These are phyloP conservation scores for Dipodomys merriami DNA, from an alignment of 2,113 vertebrate genomes.

Conservation along the genomic window DNA sequence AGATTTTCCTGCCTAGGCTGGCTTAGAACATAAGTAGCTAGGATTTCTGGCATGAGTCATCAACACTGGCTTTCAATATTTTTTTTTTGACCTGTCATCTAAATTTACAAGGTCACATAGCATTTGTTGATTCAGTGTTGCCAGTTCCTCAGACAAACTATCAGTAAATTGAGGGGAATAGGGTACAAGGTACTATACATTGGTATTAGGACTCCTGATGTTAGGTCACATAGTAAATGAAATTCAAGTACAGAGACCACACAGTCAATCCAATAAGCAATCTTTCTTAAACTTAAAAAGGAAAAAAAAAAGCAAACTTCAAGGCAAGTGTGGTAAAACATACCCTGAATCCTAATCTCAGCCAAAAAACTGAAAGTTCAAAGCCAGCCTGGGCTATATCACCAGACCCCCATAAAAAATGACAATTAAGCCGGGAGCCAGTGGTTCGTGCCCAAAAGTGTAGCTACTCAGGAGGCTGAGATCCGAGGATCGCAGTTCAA, in stretches of 20 bases:
- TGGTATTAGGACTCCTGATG: background rate
- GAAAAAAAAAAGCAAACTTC: constrained; percentile 54
- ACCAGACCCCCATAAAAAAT: too few relatives aligned
- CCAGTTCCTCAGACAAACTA: constrained; percentile 56
- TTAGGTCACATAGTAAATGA: background rate
- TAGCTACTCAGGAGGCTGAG: too few relatives aligned
- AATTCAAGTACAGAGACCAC: constrained; percentile 31
- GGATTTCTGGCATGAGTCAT: too few relatives aligned
- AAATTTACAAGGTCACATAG: constrained; percentile 31
- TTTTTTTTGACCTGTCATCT: constrained; percentile 35
- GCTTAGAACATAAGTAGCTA: too few relatives aligned
- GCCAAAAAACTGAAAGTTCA: background rate
- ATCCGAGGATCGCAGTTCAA: too few relatives aligned
- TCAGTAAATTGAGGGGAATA: background rate
- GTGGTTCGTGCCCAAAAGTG: too few relatives aligned
- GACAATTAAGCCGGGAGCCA: too few relatives aligned
- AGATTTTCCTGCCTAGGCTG: too few relatives aligned
- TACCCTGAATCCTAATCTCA: background rate
- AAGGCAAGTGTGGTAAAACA: background rate
- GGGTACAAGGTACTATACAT: too few relatives aligned
- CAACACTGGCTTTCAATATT: too few relatives aligned
- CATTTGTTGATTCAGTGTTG: constrained; percentile 60
- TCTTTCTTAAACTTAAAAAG: background rate
- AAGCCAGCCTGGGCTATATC: background rate
- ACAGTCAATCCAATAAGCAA: background rate